phyloP scores from a whole-genome alignment of 2,888 invertebrate genomes.

The Drosophila helvetica region DNA sequence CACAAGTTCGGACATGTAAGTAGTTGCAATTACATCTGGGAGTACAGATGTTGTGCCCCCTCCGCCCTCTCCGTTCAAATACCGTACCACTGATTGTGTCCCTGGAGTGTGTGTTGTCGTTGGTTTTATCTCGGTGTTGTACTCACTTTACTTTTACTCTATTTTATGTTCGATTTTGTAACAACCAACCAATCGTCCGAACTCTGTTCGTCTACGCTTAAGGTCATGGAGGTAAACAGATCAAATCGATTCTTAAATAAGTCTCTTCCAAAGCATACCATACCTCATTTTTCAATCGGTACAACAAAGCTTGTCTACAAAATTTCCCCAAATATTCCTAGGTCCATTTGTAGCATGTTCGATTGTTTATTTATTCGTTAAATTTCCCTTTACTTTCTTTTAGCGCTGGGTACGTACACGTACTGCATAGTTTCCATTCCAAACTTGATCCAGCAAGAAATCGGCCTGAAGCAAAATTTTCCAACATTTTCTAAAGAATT shows the following conservation, averaged over 20 bases:
- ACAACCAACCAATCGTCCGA: conserved; percentile 38
- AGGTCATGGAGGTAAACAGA: conserved; percentile 81
- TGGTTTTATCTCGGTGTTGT: conserved; percentile 52
- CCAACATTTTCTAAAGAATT: conserved; percentile 26
- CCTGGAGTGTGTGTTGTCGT: conserved; percentile 47
- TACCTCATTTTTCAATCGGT: conserved; percentile 37
- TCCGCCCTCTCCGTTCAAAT: background rate
- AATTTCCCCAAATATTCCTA: conserved; percentile 25
- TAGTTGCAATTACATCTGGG: conserved; percentile 67
- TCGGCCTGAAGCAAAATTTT: conserved; percentile 43
- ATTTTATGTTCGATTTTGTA: conserved; percentile 61
- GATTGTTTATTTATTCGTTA: conserved; percentile 31
- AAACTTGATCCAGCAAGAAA: conserved; percentile 45
- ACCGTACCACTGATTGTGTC: conserved; percentile 16
- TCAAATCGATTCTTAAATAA: conserved; percentile 48
- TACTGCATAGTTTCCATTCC: conserved; percentile 23
- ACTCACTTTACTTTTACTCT: conserved; percentile 61
- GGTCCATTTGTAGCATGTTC: conserved; percentile 52
- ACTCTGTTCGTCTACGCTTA: conserved; percentile 50
- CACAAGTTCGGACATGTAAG: conserved; percentile 97
- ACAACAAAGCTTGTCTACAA: conserved; percentile 21
- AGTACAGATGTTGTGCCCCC: background rate
- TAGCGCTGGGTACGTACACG: conserved; percentile 67
- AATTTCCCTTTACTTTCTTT: conserved; percentile 45
- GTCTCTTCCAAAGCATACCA: conserved; percentile 32